Base-by-base conservation (phyloP, 1,140 invertebrate species). In the Colletes gigas region DNA sequence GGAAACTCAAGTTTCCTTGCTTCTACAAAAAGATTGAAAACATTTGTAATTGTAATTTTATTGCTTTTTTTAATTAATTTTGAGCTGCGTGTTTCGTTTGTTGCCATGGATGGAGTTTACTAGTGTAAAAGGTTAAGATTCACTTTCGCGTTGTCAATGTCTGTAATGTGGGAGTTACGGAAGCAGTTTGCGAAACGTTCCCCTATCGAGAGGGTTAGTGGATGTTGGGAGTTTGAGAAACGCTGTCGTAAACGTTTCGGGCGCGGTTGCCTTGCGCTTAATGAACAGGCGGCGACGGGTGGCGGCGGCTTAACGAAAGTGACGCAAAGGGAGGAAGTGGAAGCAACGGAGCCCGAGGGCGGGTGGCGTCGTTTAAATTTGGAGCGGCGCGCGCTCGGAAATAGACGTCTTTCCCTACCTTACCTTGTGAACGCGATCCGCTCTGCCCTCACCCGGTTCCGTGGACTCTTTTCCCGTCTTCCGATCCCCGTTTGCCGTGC, bases 351-450 rank as follows among this genome's bases (percentile, higher is more conserved):
- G 76, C 12, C 55, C 47, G 59, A 59, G 77, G 75, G 77, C 84
- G 87, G 86, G 84, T 88, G 84, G 86, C 70, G 84, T 88, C 78
- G 86, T 84, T 80, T 88, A 88, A 88, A 88, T 88, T 88, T 88
- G 84, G 87, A 82, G 81, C 84, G 77, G 39, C 77, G 63, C 60
- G 77, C 70, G 76, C 80, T 78, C 84, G 74, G 83, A 85, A 88
- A 88, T 88, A 88, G 87, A 85, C 66, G 78, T 68, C 67, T 67
- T 73, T 79, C 79, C 81, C 82, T 85, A 55, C 72, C 63, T 83
- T 83, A 88, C 81, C 81, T 82, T 85, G 80, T 21, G 71, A 55
- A 81, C 60, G 75, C 74, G 74, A 83, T 73, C 73, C 57, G 76
- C 74, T 80, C 68, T 54, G 21, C 83, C 74, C 71, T 81, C 66